Conservation (phyloP, 2,113 vertebrate genomes). For the Sinocyclocheilus anshuiensis region DNA sequence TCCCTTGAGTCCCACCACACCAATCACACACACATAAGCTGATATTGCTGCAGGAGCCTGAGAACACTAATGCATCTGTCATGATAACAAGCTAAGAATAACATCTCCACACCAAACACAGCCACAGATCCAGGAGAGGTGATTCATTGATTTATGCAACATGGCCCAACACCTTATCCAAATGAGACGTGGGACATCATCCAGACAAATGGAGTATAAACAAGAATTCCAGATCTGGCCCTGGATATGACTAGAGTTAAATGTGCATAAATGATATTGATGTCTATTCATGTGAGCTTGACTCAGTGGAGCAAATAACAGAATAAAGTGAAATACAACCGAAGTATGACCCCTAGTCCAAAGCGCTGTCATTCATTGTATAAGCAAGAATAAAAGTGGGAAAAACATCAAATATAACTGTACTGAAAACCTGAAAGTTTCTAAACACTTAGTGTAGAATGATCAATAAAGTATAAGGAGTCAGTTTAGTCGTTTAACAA, state of each 20-base stretch:
- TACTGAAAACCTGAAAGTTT: not conserved
- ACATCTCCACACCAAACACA: slow-evolving; percentile 88
- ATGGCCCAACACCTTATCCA: slow-evolving; percentile 79
- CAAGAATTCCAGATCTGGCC: not conserved
- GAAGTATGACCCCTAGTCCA: slow-evolving; percentile 29
- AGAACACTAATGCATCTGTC: slow-evolving; percentile 91
- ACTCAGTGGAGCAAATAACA: slow-evolving; percentile 4
- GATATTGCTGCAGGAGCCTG: slow-evolving; percentile 81
- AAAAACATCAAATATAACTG: not conserved
- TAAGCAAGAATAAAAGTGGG: not conserved
- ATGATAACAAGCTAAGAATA: slow-evolving; percentile 94
- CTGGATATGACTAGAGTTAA: not conserved
- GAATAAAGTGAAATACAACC: slow-evolving; percentile 6
- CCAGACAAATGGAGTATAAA: slow-evolving; percentile 4
- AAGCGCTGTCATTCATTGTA: slow-evolving; percentile 3
- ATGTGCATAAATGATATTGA: slow-evolving; percentile 16
- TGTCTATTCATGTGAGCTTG: not conserved
- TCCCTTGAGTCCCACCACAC: slow-evolving; percentile 14
- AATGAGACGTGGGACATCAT: slow-evolving; percentile 57
- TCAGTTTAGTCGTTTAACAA: not conserved
- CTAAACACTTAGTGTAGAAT: not conserved
- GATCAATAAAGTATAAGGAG: not conserved
- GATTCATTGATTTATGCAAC: slow-evolving; percentile 87
- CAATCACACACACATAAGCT: slow-evolving; percentile 67
- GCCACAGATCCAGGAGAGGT: slow-evolving; percentile 87